Evolutionary conservation across 2,797 vertebrate genomes (phyloP).

Genomic region (Ctenochaetus hawaiiensis): DNA sequence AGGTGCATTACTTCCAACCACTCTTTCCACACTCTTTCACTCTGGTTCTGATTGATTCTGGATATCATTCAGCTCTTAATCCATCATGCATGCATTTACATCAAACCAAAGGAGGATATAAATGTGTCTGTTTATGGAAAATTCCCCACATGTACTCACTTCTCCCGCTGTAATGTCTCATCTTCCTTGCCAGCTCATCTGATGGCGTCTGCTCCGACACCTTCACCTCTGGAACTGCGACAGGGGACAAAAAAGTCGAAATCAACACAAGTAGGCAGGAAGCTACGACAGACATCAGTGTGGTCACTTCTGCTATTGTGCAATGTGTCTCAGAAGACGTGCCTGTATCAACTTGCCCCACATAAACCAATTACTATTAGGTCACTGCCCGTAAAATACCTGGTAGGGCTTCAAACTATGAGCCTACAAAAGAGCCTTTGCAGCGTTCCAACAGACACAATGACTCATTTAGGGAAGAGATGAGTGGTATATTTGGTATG

Average conservation of each 20-base stretch:
- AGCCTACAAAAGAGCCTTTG: constrained; percentile 53
- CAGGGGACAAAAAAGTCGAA: neutral
- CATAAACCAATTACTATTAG: constrained; percentile 52
- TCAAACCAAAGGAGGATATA: neutral
- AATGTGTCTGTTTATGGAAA: constrained; percentile 16
- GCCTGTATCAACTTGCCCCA: constrained; percentile 62
- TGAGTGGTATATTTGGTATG: constrained; percentile 46
- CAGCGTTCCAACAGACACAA: constrained; percentile 45
- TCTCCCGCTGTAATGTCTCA: constrained; percentile 89
- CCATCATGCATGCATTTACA: neutral
- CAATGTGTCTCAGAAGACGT: constrained; percentile 20
- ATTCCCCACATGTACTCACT: constrained; percentile 79
- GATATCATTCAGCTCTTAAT: constrained; percentile 13
- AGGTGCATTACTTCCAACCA: neutral
- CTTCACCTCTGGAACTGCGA: constrained; percentile 89
- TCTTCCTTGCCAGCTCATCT: constrained; percentile 92
- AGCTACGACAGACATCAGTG: constrained; percentile 5
- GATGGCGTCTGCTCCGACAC: constrained; percentile 94
- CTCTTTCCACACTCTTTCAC: neutral
- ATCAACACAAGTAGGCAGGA: constrained; percentile 9
- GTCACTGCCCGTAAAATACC: constrained; percentile 44
- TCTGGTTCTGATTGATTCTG: neutral
- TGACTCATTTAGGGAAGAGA: constrained; percentile 64
- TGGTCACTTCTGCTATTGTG: constrained; percentile 35
- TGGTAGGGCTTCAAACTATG: constrained; percentile 35